Evolutionary conservation across 1,140 invertebrate species (phyloP).

Genomic region (Habropoda laboriosa): DNA sequence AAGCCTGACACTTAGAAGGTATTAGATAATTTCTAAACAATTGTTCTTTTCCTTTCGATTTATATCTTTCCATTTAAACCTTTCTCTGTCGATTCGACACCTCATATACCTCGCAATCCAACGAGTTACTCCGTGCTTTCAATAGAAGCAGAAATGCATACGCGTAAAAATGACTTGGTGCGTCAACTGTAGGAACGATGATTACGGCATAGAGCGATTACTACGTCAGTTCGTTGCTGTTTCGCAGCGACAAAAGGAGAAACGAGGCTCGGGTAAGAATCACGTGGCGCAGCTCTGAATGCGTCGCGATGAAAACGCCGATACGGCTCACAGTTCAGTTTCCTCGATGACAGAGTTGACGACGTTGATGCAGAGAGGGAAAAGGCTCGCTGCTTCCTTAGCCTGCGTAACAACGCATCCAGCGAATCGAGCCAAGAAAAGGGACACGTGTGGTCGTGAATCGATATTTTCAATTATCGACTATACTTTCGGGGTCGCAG

Average conservation of each 20-base stretch:
- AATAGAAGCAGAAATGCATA: neutral
- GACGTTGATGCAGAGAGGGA: neutral
- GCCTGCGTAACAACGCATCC: neutral
- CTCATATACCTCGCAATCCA: neutral
- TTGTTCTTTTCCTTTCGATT: no score
- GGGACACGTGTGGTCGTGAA: slow-evolving; percentile 20
- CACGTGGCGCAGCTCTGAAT: neutral
- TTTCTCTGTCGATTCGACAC: no score
- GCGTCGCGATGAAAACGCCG: neutral
- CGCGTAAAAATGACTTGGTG: neutral
- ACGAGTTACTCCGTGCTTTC: neutral
- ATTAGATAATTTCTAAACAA: no score
- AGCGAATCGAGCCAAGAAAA: neutral
- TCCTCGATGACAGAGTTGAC: neutral
- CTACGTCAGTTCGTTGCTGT: neutral
- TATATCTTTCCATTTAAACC: no score
- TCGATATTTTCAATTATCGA: slow-evolving; percentile 52
- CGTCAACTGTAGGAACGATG: neutral
- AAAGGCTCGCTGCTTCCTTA: neutral
- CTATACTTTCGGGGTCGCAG: slow-evolving; percentile 2
- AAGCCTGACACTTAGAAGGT: no score
- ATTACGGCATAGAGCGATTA: neutral
- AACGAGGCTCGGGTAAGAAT: neutral
- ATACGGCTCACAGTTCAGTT: neutral
- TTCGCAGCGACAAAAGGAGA: no score